Conservation (phyloP, 2,888 invertebrate species). For the Cataglyphis rosenhaueri region DNA sequence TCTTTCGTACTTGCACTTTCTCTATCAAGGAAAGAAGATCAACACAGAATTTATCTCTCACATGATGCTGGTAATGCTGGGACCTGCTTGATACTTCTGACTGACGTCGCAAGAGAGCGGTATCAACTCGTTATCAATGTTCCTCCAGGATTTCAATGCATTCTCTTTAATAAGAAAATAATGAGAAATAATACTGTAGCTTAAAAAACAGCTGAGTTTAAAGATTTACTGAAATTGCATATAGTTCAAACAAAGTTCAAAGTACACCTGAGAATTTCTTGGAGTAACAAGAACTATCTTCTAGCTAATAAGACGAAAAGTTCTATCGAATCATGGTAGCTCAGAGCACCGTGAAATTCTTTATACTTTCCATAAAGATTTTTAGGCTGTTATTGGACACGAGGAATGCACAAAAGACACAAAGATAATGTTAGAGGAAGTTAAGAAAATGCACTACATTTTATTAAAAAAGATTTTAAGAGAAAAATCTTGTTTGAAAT, state of each 20-base stretch:
- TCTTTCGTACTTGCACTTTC: not conserved
- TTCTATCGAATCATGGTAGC: not conserved
- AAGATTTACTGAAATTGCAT: not conserved
- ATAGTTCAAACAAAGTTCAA: slow-evolving; percentile 15
- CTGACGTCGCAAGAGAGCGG: slow-evolving; percentile 84
- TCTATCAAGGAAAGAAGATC: slow-evolving; percentile 8
- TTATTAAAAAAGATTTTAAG: slow-evolving; percentile 9
- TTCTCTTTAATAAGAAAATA: not conserved
- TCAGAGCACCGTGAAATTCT: not conserved
- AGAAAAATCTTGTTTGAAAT: not conserved
- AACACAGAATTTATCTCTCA: slow-evolving; percentile 64
- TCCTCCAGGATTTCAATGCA: slow-evolving; percentile 35
- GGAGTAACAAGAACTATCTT: not conserved
- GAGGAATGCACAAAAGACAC: slow-evolving; percentile 2
- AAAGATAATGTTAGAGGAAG: not conserved
- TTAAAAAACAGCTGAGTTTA: not conserved
- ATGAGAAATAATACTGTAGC: not conserved
- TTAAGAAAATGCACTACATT: not conserved
- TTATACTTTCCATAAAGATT: slow-evolving; percentile 22
- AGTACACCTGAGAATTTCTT: slow-evolving; percentile 2
- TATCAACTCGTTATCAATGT: slow-evolving; percentile 75
- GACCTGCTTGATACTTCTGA: slow-evolving; percentile 81
- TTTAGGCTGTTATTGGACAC: slow-evolving; percentile 31
- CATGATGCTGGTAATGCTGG: slow-evolving; percentile 76
- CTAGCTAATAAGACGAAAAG: not conserved